A percentile compares a stretch with the other conserved stretches of the same genome.
These are phyloP conservation scores for Charaxes varanes DNA, from an alignment of 1,140 invertebrate genomes.

Conservation along the genomic window DNA sequence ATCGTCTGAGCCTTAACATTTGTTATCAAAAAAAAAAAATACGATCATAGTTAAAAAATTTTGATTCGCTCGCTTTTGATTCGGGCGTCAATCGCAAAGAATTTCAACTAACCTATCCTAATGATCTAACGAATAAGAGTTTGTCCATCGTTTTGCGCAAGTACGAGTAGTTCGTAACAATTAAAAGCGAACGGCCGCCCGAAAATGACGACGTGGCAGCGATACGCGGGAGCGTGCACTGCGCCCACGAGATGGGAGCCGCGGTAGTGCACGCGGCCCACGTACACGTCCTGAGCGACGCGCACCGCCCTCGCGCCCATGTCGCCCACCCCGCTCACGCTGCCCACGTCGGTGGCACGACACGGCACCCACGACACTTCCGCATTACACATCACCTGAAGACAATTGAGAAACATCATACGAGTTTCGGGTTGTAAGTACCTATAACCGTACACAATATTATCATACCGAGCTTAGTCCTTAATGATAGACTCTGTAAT, in stretches of 20 bases:
- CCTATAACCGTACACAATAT: too few relatives aligned
- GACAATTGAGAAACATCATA: too few relatives aligned
- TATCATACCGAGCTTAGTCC: too few relatives aligned
- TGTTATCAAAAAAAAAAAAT: too few relatives aligned
- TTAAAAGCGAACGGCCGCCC: constrained; percentile 53
- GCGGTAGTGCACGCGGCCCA: constrained; percentile 51
- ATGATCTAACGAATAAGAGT: neutral
- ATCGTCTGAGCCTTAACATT: too few relatives aligned
- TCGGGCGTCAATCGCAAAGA: neutral
- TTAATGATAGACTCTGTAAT: too few relatives aligned
- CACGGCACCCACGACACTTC: constrained; percentile 46
- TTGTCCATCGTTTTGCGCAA: constrained; percentile 11
- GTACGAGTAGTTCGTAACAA: constrained; percentile 51
- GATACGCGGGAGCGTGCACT: constrained; percentile 45
- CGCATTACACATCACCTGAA: constrained; percentile 58
- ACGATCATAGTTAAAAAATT: too few relatives aligned
- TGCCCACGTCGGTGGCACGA: constrained; percentile 33
- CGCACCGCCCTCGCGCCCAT: constrained; percentile 31
- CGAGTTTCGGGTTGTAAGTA: too few relatives aligned
- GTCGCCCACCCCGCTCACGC: constrained; percentile 25
- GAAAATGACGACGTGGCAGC: constrained; percentile 57
- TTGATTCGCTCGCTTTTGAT: too few relatives aligned
- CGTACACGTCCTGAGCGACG: constrained; percentile 34
- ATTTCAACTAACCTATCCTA: neutral
- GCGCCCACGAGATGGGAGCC: constrained; percentile 49